These are phyloP conservation scores for Stigmatopora nigra DNA, from an alignment of 2,113 vertebrate species.

Conservation along the genomic window DNA sequence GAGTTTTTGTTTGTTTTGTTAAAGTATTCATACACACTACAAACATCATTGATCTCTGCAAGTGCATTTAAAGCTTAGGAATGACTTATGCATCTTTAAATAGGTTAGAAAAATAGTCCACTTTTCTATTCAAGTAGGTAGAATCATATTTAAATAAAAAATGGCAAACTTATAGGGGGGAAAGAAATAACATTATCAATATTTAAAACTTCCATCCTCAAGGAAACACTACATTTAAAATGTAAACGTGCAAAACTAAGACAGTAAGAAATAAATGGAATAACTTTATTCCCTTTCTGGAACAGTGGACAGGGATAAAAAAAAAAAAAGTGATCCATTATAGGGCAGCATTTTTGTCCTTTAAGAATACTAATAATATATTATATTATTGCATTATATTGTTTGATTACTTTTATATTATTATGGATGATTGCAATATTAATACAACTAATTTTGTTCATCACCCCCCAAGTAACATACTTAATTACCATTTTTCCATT, in stretches of 20 bases:
- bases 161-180: background rate
- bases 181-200: background rate
- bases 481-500: too few relatives aligned
- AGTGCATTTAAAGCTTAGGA: background rate
- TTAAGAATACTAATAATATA: too few relatives aligned
- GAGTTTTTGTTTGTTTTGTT: background rate
- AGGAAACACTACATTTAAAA: background rate
- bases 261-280: background rate
- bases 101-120: background rate
- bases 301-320: too few relatives aligned
- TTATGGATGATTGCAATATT: too few relatives aligned
- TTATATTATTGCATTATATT: too few relatives aligned
- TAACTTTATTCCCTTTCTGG: background rate
- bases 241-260: background rate
- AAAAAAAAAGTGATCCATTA: too few relatives aligned
- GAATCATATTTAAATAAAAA: background rate
- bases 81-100: background rate
- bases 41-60: slow-evolving; percentile 8
- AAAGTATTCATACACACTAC: background rate
- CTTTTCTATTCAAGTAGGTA: background rate
- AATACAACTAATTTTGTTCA: too few relatives aligned
- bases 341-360: too few relatives aligned
- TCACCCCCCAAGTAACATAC: too few relatives aligned
- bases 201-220: background rate
- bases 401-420: too few relatives aligned